These are phyloP conservation scores for Helobdella robusta DNA, from an alignment of 2,888 invertebrate species.

Conservation along the genomic window DNA sequence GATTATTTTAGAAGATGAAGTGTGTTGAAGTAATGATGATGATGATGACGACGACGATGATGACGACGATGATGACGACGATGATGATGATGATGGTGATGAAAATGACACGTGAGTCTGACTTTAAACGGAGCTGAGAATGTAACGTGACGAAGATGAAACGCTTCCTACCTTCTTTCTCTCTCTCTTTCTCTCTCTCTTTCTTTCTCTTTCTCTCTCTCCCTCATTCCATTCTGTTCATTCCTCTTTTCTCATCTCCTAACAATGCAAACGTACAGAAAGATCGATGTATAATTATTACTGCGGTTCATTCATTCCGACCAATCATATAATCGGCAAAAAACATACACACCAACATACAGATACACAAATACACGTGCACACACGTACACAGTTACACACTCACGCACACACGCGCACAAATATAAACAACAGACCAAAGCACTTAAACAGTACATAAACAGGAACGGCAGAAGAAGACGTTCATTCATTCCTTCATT, in stretches of 20 bases:
- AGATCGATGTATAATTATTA: too few species aligned
- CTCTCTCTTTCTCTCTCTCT: constrained; percentile 20
- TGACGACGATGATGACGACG: constrained; percentile 27
- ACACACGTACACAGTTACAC: background rate
- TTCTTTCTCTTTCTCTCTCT: constrained; percentile 10
- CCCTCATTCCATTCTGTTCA: background rate
- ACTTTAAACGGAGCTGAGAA: too few species aligned
- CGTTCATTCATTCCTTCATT: constrained; percentile 1
- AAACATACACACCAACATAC: too few species aligned
- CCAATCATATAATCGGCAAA: too few species aligned
- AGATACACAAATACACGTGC: too few species aligned
- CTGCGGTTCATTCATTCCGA: too few species aligned
- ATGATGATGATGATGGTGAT: constrained; percentile 25
- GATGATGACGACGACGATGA: constrained; percentile 23
- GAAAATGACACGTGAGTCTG: background rate
- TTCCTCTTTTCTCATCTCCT: background rate
- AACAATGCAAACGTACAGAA: too few species aligned
- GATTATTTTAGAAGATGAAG: background rate
- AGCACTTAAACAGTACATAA: too few species aligned
- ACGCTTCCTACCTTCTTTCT: background rate
- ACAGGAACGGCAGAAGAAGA: too few species aligned
- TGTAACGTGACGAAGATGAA: too few species aligned
- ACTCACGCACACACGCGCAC: background rate
- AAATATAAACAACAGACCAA: too few species aligned
- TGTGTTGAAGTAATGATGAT: constrained; percentile 13